Evolutionary conservation across 1,140 invertebrate genomes (phyloP), one percentile per base, ranked within the genome.

Genomic region (Riptortus pedestris): DNA sequence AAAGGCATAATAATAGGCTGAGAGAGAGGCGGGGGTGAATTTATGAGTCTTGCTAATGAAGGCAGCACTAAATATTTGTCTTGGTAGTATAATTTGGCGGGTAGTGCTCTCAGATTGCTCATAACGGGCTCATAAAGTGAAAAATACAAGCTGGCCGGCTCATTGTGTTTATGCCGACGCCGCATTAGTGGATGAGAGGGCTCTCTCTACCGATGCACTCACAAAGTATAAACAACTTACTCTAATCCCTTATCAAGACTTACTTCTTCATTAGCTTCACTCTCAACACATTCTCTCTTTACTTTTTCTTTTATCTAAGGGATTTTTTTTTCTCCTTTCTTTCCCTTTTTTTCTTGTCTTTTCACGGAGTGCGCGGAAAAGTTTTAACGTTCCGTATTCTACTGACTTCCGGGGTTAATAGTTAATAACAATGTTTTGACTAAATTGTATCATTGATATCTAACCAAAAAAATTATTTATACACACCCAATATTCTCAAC

Each of bases 101-200:
- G n/a, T 47, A 47, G 45, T 47, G 45, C 45, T 47, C 45, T 47
- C 45, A 47, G 45, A 47, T 47, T 47, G 45, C 45, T 47, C 45
- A 47, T 47, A 47, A 47, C 45, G 45, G 45, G n/a, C 3, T 47
- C 45, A 47, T 47, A 47, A 47, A 47, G 22, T 47, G 45, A 47
- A 47, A 47, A 47, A 47, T 47, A 47, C 45, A 47, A 47, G 45
- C 45, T 47, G 18, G 45, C n/a, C 45, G 45, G 45, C 45, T 47
- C 45, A 47, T 47, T 47, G 45, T 47, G 45, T 47, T 47, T 47
- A 47, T 47, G 45, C 22, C n/a, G 45, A 5, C 45, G 45, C n/a
- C 45, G 45, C 45, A 47, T 47, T 47, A 47, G 45, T 47, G 45
- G 45, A 47, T 47, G 45, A 47, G 45, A 12, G 22, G 45, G 9